Evolutionary conservation across 2,888 invertebrate species (phyloP), one percentile per base, ranked within the genome.

Genomic region (Agriopis leucophaearia): DNA sequence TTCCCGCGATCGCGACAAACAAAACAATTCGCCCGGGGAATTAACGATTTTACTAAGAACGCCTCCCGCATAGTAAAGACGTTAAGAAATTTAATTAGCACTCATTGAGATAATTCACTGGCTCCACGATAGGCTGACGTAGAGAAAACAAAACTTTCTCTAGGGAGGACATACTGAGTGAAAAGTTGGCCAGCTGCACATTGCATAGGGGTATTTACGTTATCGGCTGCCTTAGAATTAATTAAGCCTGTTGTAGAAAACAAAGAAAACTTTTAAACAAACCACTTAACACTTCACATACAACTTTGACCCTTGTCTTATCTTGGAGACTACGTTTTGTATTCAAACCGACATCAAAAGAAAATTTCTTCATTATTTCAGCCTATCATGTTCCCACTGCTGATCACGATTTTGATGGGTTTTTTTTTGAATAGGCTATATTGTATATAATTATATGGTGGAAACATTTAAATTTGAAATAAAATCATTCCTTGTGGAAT

Each of bases 21-120:
- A 85, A 83, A 83, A 83, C 84, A 79, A 86, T 85, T 86, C 83
- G 81, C 83, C 84, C 78, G 78, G 77, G 64, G 82, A 86, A 86
- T 86, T 85, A 83, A 83, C 81, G 83, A 82, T 83, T 83, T 81
- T 72, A 75, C 77, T 74, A 75, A 74, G 76, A 77, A 79, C 79
- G 83, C 80, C 75, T 81, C 83, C 80, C 81, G 87, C 87, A 84
- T 86, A 82, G 85, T 83, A 84, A 87, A 87, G 83, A 83, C 82
- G 86, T 82, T 83, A 89, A 89, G 87, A 88, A 89, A 90, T 89
- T 89, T 88, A 90, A 90, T 90, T 89, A 90, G 86, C 83, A 81
- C 82, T 89, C 87, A 88, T 88, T 86, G 87, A 87, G 88, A 88
- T 91, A 89, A 90, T 89, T 90, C 85, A 87, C 86, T 86, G 85